phyloP scores from a whole-genome alignment of 2,797 vertebrate genomes.

The Neostethus bicornis region DNA sequence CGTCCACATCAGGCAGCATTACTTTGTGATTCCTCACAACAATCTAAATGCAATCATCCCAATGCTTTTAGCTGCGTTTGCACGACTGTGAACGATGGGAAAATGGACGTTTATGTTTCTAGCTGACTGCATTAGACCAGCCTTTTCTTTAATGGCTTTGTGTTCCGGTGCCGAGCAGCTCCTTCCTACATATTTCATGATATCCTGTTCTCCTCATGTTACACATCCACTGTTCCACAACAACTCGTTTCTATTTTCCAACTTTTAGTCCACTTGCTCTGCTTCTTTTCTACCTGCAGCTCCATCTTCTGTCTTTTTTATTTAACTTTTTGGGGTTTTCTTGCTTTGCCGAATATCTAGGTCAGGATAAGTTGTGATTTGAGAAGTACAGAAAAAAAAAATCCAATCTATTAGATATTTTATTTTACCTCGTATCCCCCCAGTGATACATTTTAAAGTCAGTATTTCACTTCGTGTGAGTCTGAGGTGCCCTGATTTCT shows the following conservation, averaged over 20 bases:
- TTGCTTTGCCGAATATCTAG: constrained; percentile 42
- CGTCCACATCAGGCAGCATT: constrained; percentile 29
- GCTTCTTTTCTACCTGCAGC: neutral
- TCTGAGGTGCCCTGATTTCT: constrained; percentile 10
- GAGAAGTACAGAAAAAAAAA: constrained; percentile 7
- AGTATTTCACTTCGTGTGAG: constrained; percentile 9
- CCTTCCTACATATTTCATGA: constrained; percentile 79
- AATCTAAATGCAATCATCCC: constrained; percentile 8
- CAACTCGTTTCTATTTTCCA: constrained; percentile 40
- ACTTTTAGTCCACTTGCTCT: constrained; percentile 24
- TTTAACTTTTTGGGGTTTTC: constrained; percentile 12
- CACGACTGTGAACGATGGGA: constrained; percentile 25
- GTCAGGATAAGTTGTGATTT: constrained; percentile 36
- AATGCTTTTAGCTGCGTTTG: constrained; percentile 32
- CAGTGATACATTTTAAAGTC: constrained; percentile 7
- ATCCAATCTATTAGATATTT: constrained; percentile 7
- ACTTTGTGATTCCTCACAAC: constrained; percentile 22
- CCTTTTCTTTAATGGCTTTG: constrained; percentile 75
- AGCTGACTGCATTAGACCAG: constrained; percentile 66
- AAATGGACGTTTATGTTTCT: constrained; percentile 70
- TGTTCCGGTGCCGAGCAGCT: constrained; percentile 63
- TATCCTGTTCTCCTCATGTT: constrained; percentile 67
- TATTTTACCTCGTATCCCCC: neutral
- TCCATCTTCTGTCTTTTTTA: constrained; percentile 9
- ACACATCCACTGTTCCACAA: constrained; percentile 47